Percentiles rank a stretch among this genome's conserved stretches.
phyloP scores from a whole-genome alignment of 2,113 vertebrate genomes.

The Hyperoodon ampullatus region DNA sequence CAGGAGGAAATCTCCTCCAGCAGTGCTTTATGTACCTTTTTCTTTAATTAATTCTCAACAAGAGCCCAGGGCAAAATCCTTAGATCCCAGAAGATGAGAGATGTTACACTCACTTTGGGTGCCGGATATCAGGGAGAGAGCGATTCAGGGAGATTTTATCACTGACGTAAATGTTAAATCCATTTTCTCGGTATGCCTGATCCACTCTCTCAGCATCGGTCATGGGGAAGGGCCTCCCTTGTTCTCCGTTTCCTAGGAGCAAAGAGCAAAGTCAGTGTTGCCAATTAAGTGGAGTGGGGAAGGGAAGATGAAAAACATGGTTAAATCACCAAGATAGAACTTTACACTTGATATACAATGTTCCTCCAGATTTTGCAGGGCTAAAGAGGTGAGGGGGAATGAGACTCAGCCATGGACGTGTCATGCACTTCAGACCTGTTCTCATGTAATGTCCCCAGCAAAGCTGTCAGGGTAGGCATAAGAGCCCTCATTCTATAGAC shows the following conservation, averaged over 20 bases:
- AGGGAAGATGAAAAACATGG: neutral
- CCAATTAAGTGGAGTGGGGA: neutral
- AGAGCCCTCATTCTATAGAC: neutral
- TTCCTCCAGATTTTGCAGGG: neutral
- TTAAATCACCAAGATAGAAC: neutral
- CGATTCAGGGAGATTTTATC: slow-evolving; percentile 97
- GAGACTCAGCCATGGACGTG: neutral
- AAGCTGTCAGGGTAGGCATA: neutral
- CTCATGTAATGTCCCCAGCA: neutral
- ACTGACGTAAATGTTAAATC: slow-evolving; percentile 99
- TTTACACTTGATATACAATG: neutral
- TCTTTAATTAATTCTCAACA: neutral
- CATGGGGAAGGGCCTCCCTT: slow-evolving; percentile 94
- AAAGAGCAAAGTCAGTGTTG: slow-evolving; percentile 66
- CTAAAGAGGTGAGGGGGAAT: neutral
- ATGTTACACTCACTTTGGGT: slow-evolving; percentile 92
- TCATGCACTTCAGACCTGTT: neutral
- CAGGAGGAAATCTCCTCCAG: neutral
- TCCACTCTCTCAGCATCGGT: slow-evolving; percentile 93
- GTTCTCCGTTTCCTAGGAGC: slow-evolving; percentile 93
- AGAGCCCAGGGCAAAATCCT: neutral
- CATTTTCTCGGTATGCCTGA: slow-evolving; percentile 97
- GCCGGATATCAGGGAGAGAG: slow-evolving; percentile 97
- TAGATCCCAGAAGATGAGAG: slow-evolving; percentile 29
- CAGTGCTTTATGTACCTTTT: neutral